A percentile compares a stretch with the other conserved stretches of the same genome.
Conservation (phyloP, 2,888 invertebrate genomes). For the Cheiracanthium punctorium region DNA sequence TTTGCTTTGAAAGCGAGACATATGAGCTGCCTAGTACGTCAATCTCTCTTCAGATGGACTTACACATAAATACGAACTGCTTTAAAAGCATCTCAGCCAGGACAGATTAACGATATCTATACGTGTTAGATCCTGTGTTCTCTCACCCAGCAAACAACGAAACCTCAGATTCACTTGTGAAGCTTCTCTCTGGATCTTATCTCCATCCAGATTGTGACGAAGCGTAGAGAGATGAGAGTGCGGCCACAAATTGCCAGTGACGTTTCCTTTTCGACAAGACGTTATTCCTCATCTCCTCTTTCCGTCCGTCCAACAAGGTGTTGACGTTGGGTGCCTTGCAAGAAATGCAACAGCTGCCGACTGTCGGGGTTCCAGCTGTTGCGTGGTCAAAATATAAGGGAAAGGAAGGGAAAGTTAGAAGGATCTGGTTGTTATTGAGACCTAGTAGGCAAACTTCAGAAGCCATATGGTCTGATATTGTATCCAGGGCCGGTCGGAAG, state of each 20-base stretch:
- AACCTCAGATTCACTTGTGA: neutral
- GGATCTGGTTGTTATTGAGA: neutral
- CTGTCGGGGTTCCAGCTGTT: slow-evolving; percentile 37
- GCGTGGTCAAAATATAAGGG: neutral
- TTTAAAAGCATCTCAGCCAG: too few species aligned
- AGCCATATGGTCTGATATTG: slow-evolving; percentile 1
- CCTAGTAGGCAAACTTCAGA: neutral
- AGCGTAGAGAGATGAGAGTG: neutral
- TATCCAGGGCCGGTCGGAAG: neutral
- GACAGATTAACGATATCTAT: neutral
- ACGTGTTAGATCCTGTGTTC: neutral
- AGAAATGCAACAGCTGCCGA: slow-evolving; percentile 47
- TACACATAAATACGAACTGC: too few species aligned
- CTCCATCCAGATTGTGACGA: neutral
- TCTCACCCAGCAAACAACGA: neutral
- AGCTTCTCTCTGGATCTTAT: slow-evolving; percentile 12
- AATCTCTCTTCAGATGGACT: too few species aligned
- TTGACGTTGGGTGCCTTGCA: slow-evolving; percentile 4
- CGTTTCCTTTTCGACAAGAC: slow-evolving; percentile 48
- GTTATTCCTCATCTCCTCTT: slow-evolving; percentile 13
- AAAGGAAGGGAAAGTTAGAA: neutral
- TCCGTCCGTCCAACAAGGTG: slow-evolving; percentile 40
- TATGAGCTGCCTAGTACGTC: too few species aligned
- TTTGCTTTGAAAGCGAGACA: too few species aligned
- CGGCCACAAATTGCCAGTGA: slow-evolving; percentile 41